These are phyloP conservation scores for Balearica regulorum DNA, from an alignment of 2,797 vertebrate genomes.

Conservation along the genomic window DNA sequence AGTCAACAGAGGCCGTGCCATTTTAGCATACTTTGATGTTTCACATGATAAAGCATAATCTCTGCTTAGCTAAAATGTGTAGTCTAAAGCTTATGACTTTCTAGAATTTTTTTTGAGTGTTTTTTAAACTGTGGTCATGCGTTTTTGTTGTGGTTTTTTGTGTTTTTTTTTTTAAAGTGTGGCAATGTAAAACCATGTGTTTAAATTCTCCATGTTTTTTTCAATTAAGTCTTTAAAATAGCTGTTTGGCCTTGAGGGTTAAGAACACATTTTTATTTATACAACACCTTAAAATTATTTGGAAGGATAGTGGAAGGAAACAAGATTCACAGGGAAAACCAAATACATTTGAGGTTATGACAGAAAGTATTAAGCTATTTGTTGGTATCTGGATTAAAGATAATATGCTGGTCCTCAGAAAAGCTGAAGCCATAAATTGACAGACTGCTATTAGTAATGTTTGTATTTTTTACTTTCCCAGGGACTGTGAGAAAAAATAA, in stretches of 20 bases:
- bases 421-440: not conserved
- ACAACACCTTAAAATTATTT: not conserved
- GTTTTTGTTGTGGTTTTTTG: not conserved
- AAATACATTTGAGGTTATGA: not conserved
- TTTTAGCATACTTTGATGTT: not conserved
- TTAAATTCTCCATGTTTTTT: not conserved
- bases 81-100: not conserved
- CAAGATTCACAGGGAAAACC: not conserved
- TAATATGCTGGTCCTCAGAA: not conserved
- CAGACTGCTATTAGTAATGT: not conserved
- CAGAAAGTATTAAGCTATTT: not conserved
- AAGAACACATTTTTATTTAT: not conserved
- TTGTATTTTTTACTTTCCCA: not conserved
- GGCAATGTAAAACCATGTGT: not conserved
- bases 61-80: not conserved
- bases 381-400: not conserved
- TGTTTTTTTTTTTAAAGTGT: not conserved
- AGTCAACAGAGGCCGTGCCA: not conserved
- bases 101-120: not conserved
- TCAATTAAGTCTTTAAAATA: not conserved
- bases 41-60: not conserved
- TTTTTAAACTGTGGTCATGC: not conserved
- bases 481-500: constrained; percentile 6
- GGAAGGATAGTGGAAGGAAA: not conserved
- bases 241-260: not conserved